phyloP scores from a whole-genome alignment of 2,113 vertebrate genomes.

The Cyprinodon brontotheroides region DNA sequence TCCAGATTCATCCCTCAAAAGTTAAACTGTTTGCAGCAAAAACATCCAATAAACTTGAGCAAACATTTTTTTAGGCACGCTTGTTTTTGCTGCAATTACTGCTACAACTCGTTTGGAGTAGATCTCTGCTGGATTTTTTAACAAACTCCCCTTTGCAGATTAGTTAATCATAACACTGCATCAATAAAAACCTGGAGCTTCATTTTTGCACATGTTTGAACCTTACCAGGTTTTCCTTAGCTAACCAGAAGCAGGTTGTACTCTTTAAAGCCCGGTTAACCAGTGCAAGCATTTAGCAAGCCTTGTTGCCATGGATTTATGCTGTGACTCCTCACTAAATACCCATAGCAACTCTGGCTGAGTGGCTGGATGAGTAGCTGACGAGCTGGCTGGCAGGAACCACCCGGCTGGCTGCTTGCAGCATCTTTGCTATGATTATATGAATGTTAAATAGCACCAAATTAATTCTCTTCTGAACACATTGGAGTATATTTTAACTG shows the following conservation, averaged over 20 bases:
- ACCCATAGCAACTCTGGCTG: constrained; percentile 52
- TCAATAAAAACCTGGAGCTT: constrained; percentile 5
- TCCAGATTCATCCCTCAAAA: no score
- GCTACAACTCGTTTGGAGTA: no score
- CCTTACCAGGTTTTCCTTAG: constrained; percentile 3
- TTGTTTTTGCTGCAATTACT: no score
- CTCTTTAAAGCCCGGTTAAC: constrained; percentile 25
- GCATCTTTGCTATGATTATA: constrained; percentile 55
- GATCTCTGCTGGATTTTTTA: not conserved
- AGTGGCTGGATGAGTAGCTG: constrained; percentile 56
- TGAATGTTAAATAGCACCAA: constrained; percentile 48
- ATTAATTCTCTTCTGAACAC: constrained; percentile 38
- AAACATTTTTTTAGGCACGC: no score
- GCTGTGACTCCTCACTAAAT: constrained; percentile 38
- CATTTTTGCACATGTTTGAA: constrained; percentile 1
- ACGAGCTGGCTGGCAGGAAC: constrained; percentile 41
- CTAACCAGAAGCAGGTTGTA: constrained; percentile 9
- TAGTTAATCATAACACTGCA: not conserved
- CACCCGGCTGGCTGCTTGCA: constrained; percentile 33
- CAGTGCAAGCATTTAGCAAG: constrained; percentile 55
- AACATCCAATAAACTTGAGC: no score
- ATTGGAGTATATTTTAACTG: constrained; percentile 22
- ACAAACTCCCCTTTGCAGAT: not conserved
- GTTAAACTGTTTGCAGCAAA: no score
- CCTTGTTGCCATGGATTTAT: constrained; percentile 65